Evolutionary conservation across 2,797 vertebrate species (phyloP).

Genomic region (Acomys russatus): DNA sequence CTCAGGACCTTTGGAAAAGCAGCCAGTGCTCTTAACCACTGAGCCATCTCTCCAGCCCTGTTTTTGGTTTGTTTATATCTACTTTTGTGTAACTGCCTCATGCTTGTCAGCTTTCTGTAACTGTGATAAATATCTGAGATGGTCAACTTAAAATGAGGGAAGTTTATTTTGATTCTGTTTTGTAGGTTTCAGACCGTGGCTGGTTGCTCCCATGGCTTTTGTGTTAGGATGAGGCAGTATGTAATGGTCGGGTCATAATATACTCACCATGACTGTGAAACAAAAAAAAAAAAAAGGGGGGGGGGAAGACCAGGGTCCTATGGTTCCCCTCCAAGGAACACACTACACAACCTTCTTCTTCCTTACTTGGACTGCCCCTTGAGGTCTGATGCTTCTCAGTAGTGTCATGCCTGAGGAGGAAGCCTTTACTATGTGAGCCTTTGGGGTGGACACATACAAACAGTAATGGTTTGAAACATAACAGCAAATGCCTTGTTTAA

Average conservation of each 20-base stretch:
- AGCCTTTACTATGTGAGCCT: not conserved
- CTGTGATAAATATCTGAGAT: not conserved
- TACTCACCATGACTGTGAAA: not conserved
- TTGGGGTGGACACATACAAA: not conserved
- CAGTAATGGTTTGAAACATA: not conserved
- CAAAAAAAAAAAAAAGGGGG: not conserved
- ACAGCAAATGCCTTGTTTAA: conserved; percentile 31
- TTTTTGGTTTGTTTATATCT: not conserved
- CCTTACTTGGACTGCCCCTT: not conserved
- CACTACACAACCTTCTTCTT: not conserved
- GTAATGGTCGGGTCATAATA: not conserved
- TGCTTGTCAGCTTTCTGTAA: not conserved
- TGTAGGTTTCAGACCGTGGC: not conserved
- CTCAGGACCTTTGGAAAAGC: too few relatives aligned
- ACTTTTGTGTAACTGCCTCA: conserved; percentile 1
- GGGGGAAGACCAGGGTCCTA: not conserved
- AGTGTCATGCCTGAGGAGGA: not conserved
- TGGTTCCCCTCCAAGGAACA: not conserved
- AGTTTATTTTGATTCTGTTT: not conserved
- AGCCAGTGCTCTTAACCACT: too few relatives aligned
- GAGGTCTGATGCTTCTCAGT: too few relatives aligned
- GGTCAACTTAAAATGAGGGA: not conserved
- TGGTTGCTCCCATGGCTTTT: not conserved
- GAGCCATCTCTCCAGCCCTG: too few relatives aligned
- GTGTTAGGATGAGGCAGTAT: not conserved